Base-by-base conservation (phyloP, 92 coral and sea anemone species). In the Chrysogorgia sp. region DNA sequence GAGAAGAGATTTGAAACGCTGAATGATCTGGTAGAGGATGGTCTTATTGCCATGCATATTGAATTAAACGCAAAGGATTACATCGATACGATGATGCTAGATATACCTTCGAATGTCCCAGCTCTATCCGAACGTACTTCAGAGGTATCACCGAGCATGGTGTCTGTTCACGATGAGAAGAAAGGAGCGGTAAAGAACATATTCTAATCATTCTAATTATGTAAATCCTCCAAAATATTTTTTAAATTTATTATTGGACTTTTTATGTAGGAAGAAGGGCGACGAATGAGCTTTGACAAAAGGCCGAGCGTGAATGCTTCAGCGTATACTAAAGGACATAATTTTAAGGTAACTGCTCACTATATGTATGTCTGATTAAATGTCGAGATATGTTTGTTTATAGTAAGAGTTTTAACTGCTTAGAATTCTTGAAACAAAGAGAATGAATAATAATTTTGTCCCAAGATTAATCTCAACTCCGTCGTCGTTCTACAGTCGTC, bases 1-100 rank as follows among this genome's bases (percentile, higher is more conserved):
- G 98, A 93, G 59, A 93, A 93, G 53, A 88, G 98, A 24, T 94
- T 94, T 64, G 97, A 94, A 21, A 91, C 97, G 64, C 88, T 94
- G 50, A 90, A 94, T 34, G 98, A 94, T 66, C 90, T 94, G 40
- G 98, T 94, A 31, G 98, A 96, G 40, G 98, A 94, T 88, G 98
- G 98, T 10, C 86, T 94, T 63, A 94, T 94, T 61, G 88, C 97
- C 4, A 91, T 91, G 98, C 89, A 94, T 81, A 94, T 94, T 76
- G 98, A 94, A 61, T 83, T 87, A 0, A 87, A 94, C 60, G 98
- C 98, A 37, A 94, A 94, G 84, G 97, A 94, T 28, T 94, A 94
- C 76, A 90, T 94, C 0, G 98, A 94, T 33, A 92, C 96, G 0
- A 94, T 94, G 98, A 85, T 87, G 87, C 77, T 89, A 2, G 89